These are phyloP conservation scores for Scartelaos histophorus DNA, from an alignment of 2,113 vertebrate genomes.

Conservation along the genomic window DNA sequence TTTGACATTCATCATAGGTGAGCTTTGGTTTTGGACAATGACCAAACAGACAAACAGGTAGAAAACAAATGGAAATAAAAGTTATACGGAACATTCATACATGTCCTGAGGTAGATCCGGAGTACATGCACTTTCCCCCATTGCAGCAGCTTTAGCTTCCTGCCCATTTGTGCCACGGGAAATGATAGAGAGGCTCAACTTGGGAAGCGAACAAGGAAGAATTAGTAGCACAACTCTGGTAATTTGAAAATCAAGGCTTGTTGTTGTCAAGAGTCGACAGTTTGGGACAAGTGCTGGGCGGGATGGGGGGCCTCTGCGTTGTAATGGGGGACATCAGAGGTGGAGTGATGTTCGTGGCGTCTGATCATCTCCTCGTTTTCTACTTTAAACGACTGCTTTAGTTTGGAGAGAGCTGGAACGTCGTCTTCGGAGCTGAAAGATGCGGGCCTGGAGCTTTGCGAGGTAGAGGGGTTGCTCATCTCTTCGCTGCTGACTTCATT, in stretches of 20 bases:
- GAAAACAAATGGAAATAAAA: constrained; percentile 50
- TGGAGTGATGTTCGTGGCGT: constrained; percentile 9
- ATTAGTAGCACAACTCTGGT: constrained; percentile 33
- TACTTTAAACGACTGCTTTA: constrained; percentile 47
- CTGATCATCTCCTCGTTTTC: constrained; percentile 40
- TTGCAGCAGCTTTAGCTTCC: constrained; percentile 50
- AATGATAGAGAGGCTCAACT: constrained; percentile 27
- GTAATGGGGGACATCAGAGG: constrained; percentile 15
- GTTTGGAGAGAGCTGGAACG: not conserved
- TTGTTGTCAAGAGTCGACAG: constrained; percentile 43
- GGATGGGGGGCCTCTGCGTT: constrained; percentile 17
- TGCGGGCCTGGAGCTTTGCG: constrained; percentile 46
- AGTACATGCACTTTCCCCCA: constrained; percentile 44
- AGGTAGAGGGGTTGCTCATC: constrained; percentile 74
- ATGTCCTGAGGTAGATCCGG: constrained; percentile 64
- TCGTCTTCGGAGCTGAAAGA: constrained; percentile 28
- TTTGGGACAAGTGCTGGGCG: constrained; percentile 10
- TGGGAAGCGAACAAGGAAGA: constrained; percentile 50
- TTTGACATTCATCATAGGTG: constrained; percentile 80
- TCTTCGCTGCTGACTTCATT: constrained; percentile 84
- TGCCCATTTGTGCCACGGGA: constrained; percentile 38
- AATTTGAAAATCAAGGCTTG: constrained; percentile 29
- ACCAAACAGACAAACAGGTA: constrained; percentile 66
- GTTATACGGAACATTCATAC: constrained; percentile 58
- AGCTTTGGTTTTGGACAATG: constrained; percentile 71